Evolutionary conservation across 2,888 invertebrate species (phyloP).

Genomic region (Chymomyza caudatula): DNA sequence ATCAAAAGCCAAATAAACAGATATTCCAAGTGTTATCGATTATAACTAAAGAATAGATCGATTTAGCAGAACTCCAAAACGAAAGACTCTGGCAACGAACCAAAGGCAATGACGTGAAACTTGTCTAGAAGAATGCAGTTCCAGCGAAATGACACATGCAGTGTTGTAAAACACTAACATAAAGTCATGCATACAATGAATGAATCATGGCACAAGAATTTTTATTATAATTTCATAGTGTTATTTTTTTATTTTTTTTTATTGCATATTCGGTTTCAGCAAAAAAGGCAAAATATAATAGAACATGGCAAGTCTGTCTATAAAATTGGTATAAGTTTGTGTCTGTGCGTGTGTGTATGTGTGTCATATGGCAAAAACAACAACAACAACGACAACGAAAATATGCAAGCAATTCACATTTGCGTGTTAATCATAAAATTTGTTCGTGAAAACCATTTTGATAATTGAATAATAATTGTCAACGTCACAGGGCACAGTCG

Average conservation of each 20-base stretch:
- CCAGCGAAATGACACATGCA: conserved; percentile 16
- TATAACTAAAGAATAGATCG: conserved; percentile 14
- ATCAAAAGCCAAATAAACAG: not conserved
- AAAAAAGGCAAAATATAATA: conserved; percentile 17
- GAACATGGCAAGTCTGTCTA: conserved; percentile 1
- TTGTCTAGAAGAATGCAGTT: conserved; percentile 34
- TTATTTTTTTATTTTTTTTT: not conserved
- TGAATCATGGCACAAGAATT: conserved; percentile 57
- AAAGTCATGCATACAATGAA: conserved; percentile 48
- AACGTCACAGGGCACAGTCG: conserved; percentile 32
- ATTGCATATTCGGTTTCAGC: conserved; percentile 58
- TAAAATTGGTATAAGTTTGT: conserved; percentile 26
- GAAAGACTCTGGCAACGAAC: conserved; percentile 69
- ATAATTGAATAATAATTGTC: conserved; percentile 58
- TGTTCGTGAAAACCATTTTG: conserved; percentile 71
- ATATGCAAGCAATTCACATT: conserved; percentile 72
- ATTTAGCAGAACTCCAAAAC: conserved; percentile 29
- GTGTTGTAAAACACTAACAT: conserved; percentile 37
- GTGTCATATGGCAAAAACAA: conserved; percentile 41
- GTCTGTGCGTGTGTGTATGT: conserved; percentile 6
- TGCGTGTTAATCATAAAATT: conserved; percentile 72
- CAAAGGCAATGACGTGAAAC: conserved; percentile 7
- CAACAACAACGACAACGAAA: conserved; percentile 52
- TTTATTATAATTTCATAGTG: conserved; percentile 36
- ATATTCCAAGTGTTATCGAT: conserved; percentile 61